These are phyloP conservation scores for Leptodirus hochenwartii DNA, from an alignment of 2,888 invertebrate species.

Conservation along the genomic window DNA sequence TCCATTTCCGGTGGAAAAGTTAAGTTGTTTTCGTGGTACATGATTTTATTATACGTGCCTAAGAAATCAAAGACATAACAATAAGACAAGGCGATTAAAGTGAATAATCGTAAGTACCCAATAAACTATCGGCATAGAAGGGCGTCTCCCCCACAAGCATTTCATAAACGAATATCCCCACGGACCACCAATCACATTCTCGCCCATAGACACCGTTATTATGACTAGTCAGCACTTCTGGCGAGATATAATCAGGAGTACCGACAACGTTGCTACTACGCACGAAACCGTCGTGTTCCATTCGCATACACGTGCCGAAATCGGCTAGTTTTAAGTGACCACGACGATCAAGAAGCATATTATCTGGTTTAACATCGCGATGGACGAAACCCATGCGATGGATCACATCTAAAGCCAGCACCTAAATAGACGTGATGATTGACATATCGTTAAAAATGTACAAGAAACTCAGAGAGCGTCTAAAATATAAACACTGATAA, in stretches of 20 bases:
- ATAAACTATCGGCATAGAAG: conserved; percentile 95
- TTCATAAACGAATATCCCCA: conserved; percentile 96
- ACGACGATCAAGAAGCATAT: conserved; percentile 87
- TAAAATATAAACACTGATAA: no score
- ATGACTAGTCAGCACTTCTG: conserved; percentile 94
- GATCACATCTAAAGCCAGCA: conserved; percentile 92
- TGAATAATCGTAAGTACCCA: conserved; percentile 71
- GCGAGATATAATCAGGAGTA: conserved; percentile 98
- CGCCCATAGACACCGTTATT: conserved; percentile 85
- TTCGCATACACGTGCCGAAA: conserved; percentile 98
- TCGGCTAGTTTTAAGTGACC: conserved; percentile 98
- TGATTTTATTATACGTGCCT: conserved; percentile 90
- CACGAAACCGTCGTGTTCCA: conserved; percentile 90
- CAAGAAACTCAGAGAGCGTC: no score
- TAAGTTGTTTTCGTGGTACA: conserved; percentile 94
- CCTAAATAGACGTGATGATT: no score
- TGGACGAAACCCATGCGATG: conserved; percentile 95
- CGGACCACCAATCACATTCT: conserved; percentile 99
- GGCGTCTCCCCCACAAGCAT: conserved; percentile 98
- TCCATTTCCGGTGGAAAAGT: conserved; percentile 91
- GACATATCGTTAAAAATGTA: no score
- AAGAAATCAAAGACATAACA: no score
- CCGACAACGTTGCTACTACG: conserved; percentile 96
- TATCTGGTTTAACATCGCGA: conserved; percentile 97
- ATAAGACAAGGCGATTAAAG: conserved; percentile 79